Evolutionary conservation across 2,797 vertebrate species (phyloP), one percentile per base, ranked within the genome.

Genomic region (Sebastolobus alascanus): DNA sequence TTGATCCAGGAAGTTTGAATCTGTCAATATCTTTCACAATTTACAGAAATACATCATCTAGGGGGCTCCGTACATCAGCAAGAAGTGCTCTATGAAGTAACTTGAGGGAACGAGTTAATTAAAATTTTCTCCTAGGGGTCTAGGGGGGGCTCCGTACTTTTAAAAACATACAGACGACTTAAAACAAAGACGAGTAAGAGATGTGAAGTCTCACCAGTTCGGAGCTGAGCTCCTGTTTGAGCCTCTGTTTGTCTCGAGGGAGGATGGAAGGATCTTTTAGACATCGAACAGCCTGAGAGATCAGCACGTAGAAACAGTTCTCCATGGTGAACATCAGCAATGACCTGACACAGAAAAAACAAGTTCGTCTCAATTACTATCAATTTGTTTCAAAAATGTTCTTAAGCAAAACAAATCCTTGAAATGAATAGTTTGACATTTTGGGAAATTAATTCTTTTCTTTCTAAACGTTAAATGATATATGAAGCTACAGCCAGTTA

Each of bases 181-280:
- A 5, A 40, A 40, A 40, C 38, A 40, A 40, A 40, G 38, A 40
- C 1, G 12, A 40, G 11, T 40, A 40, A 40, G 35, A 37, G 35
- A 10, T 37, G 38, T 40, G 11, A 40, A 18, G 16, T 60, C 96
- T 83, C 88, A 99, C 99, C 97, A 99, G 92, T 90, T 99, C 98
- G 0, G 99, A 99, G 94, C 98, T 97, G 73, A 99, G 97, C 92
- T 99, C 99, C 93, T 99, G 99, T 73, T 99, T 99, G 94, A 99
- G 97, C 33, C 98, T 95, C 94, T 99, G 98, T 80, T 99, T 99
- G 92, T 99, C 99, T 12, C 99, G 95, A 2, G 97, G 96, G 6
- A 96, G 94, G 87, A 99, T 96, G 0, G 95, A 88, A 0, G 97
- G 95, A 87, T 99, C 98, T 92, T 98, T 96, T 75, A 99, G 93